A percentile compares a stretch with the other conserved stretches of the same genome.
phyloP scores from a whole-genome alignment of 1,140 invertebrate species.

The Drosophila equinoxialis region DNA sequence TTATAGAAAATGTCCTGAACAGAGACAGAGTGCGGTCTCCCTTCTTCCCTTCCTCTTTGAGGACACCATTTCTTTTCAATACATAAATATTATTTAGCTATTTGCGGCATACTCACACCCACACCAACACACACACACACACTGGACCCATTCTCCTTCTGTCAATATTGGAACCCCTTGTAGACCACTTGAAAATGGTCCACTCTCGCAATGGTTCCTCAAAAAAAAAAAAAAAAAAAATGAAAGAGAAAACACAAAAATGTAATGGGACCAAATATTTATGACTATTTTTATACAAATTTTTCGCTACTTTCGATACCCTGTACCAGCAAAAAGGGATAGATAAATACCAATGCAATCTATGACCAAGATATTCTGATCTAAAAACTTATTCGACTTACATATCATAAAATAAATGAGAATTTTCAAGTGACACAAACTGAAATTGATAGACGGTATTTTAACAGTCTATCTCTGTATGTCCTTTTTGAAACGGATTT shows the following conservation, averaged over 20 bases:
- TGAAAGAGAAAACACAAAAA: no score
- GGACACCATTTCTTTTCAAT: constrained; percentile 5
- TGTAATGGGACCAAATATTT: constrained; percentile 71
- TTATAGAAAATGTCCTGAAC: constrained; percentile 47
- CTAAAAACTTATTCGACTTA: no score
- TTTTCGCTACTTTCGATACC: constrained; percentile 9
- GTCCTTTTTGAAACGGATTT: not conserved
- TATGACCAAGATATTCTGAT: no score
- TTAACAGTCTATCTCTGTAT: not conserved
- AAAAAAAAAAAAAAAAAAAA: not conserved
- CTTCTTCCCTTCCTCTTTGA: not conserved
- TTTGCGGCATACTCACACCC: constrained; percentile 48
- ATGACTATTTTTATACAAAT: constrained; percentile 66
- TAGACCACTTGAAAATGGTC: constrained; percentile 57
- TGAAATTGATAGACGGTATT: not conserved
- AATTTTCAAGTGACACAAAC: no score
- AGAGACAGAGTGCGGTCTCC: not conserved
- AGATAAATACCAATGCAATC: not conserved
- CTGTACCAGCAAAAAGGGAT: not conserved
- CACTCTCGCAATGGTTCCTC: constrained; percentile 12
- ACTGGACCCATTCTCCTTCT: constrained; percentile 5
- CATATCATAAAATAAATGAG: no score
- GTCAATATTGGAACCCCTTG: constrained; percentile 3
- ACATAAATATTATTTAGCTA: constrained; percentile 65
- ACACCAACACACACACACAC: not conserved